A percentile compares a stretch with the other conserved stretches of the same genome.
These are phyloP conservation scores for Pluvialis apricaria DNA, from an alignment of 2,113 vertebrate species.

Conservation along the genomic window DNA sequence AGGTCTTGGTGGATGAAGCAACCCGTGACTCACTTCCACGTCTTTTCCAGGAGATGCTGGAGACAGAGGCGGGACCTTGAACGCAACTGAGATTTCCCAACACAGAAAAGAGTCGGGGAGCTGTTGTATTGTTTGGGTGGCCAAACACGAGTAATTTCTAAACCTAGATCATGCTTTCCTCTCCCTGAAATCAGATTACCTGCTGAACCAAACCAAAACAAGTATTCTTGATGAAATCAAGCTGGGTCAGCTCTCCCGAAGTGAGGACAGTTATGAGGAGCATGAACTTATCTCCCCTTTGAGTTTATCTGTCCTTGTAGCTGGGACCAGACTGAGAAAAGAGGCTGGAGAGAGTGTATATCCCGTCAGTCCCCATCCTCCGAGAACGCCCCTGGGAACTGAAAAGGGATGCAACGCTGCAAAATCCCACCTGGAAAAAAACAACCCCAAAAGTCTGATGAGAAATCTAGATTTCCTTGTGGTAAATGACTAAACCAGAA, in stretches of 20 bases:
- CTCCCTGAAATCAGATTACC: neutral
- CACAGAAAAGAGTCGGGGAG: neutral
- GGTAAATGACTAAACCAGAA: neutral
- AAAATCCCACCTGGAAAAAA: slow-evolving; percentile 56
- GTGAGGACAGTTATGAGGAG: neutral
- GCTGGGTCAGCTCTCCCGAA: neutral
- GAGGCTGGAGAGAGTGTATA: slow-evolving; percentile 46
- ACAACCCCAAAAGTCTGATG: slow-evolving; percentile 59
- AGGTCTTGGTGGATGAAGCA: neutral
- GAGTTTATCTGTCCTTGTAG: neutral
- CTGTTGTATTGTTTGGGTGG: neutral
- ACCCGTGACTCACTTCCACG: neutral
- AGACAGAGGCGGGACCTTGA: neutral
- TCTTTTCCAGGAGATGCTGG: neutral
- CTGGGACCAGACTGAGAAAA: slow-evolving; percentile 67
- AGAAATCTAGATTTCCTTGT: neutral
- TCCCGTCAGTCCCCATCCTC: slow-evolving; percentile 68
- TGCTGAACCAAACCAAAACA: neutral
- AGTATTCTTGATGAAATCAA: neutral
- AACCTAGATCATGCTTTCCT: neutral
- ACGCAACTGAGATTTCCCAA: neutral
- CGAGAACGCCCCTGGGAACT: slow-evolving; percentile 67
- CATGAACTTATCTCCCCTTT: neutral
- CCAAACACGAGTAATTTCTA: neutral
- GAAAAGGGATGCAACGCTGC: slow-evolving; percentile 71